Conservation (phyloP, 2,113 vertebrate species). For the Stercorarius parasiticus region DNA sequence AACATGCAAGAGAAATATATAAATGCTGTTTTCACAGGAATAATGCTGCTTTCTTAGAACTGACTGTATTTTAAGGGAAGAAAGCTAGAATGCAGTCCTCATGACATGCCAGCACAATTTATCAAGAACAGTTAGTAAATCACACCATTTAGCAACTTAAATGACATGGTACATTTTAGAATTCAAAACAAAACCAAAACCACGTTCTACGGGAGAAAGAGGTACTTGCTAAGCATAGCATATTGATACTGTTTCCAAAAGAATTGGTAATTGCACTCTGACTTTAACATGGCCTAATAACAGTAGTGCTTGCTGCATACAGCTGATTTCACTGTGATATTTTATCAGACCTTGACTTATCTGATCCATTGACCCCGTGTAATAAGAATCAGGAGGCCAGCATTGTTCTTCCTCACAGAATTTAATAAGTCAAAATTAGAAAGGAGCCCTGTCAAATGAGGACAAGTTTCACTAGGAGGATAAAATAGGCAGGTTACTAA, state of each 20-base stretch:
- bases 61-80: neutral
- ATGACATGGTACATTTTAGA: neutral
- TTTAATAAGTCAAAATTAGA: neutral
- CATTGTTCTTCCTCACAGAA: neutral
- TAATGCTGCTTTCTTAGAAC: constrained; percentile 5
- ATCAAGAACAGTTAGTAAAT: neutral
- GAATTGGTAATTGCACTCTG: neutral
- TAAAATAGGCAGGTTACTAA: neutral
- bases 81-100: neutral
- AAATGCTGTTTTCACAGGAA: constrained; percentile 9
- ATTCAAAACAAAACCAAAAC: neutral
- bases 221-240: neutral
- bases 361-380: neutral
- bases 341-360: neutral
- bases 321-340: neutral
- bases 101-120: neutral
- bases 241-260: neutral
- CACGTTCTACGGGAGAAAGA: neutral
- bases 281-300: neutral
- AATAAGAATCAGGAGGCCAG: neutral
- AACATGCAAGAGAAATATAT: neutral
- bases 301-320: neutral
- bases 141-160: neutral
- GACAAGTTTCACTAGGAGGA: neutral
- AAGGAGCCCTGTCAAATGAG: neutral